Percentiles rank a stretch among this genome's conserved stretches.
phyloP scores from a whole-genome alignment of 2,888 invertebrate species.

The Hesperia comma region DNA sequence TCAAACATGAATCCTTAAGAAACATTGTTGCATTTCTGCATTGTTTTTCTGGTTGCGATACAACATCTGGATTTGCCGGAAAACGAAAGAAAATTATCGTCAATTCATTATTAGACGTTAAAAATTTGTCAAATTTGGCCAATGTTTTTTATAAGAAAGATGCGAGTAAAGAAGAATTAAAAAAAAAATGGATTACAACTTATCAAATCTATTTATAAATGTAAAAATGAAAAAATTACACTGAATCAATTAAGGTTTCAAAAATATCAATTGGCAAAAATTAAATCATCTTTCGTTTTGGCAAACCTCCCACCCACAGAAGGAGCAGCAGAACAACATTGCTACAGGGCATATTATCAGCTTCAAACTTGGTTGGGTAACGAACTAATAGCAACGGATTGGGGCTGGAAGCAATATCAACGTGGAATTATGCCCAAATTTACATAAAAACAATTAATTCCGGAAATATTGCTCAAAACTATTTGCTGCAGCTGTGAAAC shows the following conservation, averaged over 20 bases:
- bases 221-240: constrained; percentile 37
- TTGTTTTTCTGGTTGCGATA: constrained; percentile 43
- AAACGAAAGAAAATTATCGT: constrained; percentile 42
- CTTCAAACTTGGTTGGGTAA: constrained; percentile 40
- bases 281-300: constrained; percentile 42
- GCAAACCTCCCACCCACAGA: constrained; percentile 41
- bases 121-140: constrained; percentile 39
- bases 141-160: constrained; percentile 40
- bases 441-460: constrained; percentile 39
- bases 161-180: constrained; percentile 34
- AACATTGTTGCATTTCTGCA: constrained; percentile 43
- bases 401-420: too few species aligned
- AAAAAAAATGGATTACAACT: constrained; percentile 38
- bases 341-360: constrained; percentile 37
- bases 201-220: constrained; percentile 39
- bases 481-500: constrained; percentile 46
- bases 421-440: constrained; percentile 43
- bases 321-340: constrained; percentile 46
- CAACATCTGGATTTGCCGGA: constrained; percentile 42
- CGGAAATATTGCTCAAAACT: constrained; percentile 45
- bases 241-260: constrained; percentile 43
- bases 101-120: constrained; percentile 36
- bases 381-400: constrained; percentile 42
- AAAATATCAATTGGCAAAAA: constrained; percentile 44
- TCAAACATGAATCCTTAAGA: constrained; percentile 43